Evolutionary conservation across 92 coral and sea anemone genomes (phyloP), one percentile per base, ranked within the genome.

Genomic region (Palythoa grandis): DNA sequence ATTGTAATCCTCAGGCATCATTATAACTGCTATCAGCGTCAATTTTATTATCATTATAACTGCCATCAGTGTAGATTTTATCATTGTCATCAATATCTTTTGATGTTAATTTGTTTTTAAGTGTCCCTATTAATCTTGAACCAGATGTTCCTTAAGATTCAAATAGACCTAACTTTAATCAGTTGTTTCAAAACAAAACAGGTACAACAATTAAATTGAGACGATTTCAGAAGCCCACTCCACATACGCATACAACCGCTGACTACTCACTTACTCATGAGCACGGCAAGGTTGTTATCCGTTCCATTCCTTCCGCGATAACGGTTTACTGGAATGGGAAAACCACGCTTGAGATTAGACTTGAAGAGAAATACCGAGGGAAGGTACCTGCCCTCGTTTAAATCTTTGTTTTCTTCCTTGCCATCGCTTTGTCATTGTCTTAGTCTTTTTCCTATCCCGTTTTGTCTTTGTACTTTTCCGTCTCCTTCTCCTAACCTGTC

Each of bases 281-380:
- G 11, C 63, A 85, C 3, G 15, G 19, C 56, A 5, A 29, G 8
- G 79, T 87, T 24, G 89, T 87, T 5, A 66, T 87, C 39, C 85
- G 89, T 12, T 77, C 86, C 19, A 78, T 77, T 40, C 89, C 89
- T 3, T 52, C 86, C 15, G 89, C 70, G 14, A 22, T 87, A 4
- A 82, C 50, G 16, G 78, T 88, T 8, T 3, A 20, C 17, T 86
- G 88, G 88, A 82, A 86, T 72, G 11, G 39, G 53, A 60, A 50
- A 0, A 76, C 74, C 11, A 74, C 6, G n/a, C 82, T 86, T 40
- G 25, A 76, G 56, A 61, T 76, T 10, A 7, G 23, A 1, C 76
- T 86, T 6, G 72, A 43, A 0, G 19, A 37, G 0, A 17, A 16
- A 35, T 85, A 73, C 72, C 78, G 60, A 1, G 74, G 82, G 1